Conservation (phyloP, 2,797 vertebrate genomes). For the Brachyalestes nurse region DNA sequence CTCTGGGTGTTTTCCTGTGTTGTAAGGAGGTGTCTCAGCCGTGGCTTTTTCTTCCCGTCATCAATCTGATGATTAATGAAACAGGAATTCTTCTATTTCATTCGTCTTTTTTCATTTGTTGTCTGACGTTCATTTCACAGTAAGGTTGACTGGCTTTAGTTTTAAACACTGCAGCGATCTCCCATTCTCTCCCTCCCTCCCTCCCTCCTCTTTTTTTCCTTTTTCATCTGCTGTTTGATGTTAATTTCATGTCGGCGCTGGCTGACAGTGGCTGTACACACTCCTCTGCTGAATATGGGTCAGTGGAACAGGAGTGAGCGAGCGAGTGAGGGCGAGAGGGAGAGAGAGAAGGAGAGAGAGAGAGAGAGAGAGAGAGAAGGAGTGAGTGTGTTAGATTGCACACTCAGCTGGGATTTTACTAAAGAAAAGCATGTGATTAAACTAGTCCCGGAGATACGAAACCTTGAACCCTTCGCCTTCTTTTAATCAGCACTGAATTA, state of each 20-base stretch:
- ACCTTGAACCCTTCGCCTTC: not conserved
- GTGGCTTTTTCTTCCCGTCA: not conserved
- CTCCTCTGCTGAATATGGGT: constrained; percentile 19
- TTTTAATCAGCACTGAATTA: not conserved
- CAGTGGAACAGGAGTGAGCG: constrained; percentile 6
- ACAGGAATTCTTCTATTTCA: not conserved
- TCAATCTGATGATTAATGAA: not conserved
- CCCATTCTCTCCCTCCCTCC: not conserved
- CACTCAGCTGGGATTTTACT: not conserved
- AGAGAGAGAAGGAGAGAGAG: not conserved
- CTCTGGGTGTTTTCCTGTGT: not conserved
- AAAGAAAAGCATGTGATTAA: not conserved
- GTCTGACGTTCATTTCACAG: not conserved
- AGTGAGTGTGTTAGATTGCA: not conserved
- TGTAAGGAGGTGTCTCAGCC: not conserved
- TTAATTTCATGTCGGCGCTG: not conserved
- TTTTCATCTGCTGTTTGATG: not conserved
- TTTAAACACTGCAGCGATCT: not conserved
- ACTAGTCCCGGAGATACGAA: not conserved
- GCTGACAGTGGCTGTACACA: not conserved
- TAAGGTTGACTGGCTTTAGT: not conserved
- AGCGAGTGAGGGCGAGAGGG: not conserved
- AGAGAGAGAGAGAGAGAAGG: constrained; percentile 10
- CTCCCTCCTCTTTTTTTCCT: not conserved
- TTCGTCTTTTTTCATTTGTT: not conserved